Conservation (phyloP, 2,888 invertebrate species). For the Nycteola revayana region DNA sequence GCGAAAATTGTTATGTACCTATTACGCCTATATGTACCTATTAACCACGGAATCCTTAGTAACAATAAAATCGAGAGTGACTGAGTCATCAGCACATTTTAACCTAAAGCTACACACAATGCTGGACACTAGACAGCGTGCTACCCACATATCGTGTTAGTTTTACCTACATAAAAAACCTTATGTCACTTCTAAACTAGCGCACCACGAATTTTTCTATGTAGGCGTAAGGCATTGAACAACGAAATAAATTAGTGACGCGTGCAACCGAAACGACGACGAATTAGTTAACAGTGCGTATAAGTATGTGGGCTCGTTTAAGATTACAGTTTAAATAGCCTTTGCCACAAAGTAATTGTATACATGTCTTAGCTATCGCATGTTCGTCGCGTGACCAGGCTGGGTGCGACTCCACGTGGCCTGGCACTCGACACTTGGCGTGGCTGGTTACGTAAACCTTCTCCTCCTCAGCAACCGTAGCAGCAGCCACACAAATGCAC, state of each 20-base stretch:
- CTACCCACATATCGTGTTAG: conserved; percentile 33
- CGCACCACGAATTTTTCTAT: conserved; percentile 17
- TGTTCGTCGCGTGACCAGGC: conserved; percentile 37
- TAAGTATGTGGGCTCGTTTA: conserved; percentile 6
- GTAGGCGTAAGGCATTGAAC: conserved; percentile 3
- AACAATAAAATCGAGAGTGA: conserved; percentile 21
- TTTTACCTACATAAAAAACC: conserved; percentile 7
- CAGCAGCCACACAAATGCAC: conserved; percentile 28
- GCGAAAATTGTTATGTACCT: conserved; percentile 8
- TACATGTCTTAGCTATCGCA: conserved; percentile 35
- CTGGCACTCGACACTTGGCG: conserved; percentile 43
- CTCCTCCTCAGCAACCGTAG: conserved; percentile 15
- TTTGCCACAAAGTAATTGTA: conserved; percentile 33
- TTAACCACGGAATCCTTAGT: conserved; percentile 18
- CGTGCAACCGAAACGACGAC: conserved; percentile 8
- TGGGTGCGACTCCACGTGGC: conserved; percentile 49
- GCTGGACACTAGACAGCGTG: conserved; percentile 15
- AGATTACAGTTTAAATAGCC: conserved; percentile 20
- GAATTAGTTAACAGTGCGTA: conserved; percentile 5
- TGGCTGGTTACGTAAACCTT: conserved; percentile 52
- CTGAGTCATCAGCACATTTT: conserved; percentile 15
- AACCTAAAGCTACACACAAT: conserved; percentile 15
- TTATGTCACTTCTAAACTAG: conserved; percentile 4
- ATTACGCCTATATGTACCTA: conserved; percentile 17
- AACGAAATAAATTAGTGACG: conserved; percentile 14